phyloP scores from a whole-genome alignment of 2,113 vertebrate genomes.

The Crotalus horridus region DNA sequence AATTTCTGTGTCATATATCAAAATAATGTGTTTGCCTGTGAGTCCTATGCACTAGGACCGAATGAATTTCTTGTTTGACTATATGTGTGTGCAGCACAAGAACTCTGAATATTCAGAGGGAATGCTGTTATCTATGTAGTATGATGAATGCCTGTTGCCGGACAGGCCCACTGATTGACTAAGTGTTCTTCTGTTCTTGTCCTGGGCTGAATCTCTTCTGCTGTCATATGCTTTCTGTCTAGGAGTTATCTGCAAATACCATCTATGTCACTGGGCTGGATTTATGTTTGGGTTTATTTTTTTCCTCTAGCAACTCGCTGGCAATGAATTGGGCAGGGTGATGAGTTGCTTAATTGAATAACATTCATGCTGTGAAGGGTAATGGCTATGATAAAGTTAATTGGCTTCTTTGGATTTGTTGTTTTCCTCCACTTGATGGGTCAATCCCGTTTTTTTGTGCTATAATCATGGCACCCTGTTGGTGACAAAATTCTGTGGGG shows the following conservation, averaged over 20 bases:
- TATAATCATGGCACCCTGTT: neutral
- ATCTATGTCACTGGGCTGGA: neutral
- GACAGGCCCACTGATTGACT: neutral
- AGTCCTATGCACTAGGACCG: neutral
- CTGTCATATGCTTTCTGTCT: neutral
- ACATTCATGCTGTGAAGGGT: neutral
- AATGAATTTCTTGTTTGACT: neutral
- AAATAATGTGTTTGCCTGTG: neutral
- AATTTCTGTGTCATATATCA: neutral
- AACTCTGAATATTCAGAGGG: neutral
- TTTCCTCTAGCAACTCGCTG: neutral
- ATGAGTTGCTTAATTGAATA: neutral
- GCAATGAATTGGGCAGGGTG: neutral
- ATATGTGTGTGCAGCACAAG: neutral
- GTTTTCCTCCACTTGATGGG: neutral
- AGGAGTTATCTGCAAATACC: neutral
- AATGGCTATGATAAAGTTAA: neutral
- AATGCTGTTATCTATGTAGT: neutral
- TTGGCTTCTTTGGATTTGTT: neutral
- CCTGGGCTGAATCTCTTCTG: neutral
- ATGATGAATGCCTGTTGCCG: neutral
- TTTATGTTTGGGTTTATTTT: neutral
- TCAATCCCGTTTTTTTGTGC: neutral
- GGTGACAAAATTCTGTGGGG: neutral
- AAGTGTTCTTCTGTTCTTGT: neutral